Percentiles rank a stretch among this genome's conserved stretches.
phyloP scores from a whole-genome alignment of 2,113 vertebrate species.

The Petroica traversi region DNA sequence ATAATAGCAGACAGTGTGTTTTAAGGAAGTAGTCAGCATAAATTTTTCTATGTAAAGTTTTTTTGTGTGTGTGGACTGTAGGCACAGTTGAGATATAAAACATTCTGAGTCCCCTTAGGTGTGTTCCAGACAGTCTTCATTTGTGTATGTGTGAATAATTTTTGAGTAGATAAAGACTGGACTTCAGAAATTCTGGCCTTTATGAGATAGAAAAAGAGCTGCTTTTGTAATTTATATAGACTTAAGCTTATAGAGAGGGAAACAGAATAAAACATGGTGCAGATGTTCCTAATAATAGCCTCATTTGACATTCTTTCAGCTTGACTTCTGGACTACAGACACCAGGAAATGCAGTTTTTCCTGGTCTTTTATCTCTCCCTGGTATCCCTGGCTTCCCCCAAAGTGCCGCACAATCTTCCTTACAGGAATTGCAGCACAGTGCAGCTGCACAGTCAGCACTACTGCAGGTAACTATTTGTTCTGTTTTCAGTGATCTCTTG shows the following conservation, averaged over 20 bases:
- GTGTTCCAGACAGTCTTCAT: background rate
- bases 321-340: conserved; percentile 86
- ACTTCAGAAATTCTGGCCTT: background rate
- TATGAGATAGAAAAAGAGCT: background rate
- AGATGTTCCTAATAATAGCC: background rate
- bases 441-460: conserved; percentile 86
- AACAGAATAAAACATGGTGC: background rate
- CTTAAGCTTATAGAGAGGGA: background rate
- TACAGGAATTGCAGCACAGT: conserved; percentile 88
- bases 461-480: conserved; percentile 81
- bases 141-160: background rate
- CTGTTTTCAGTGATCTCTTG: background rate
- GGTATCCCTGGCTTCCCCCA: conserved; percentile 91
- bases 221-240: background rate
- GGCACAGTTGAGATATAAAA: background rate
- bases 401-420: conserved; percentile 80
- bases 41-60: background rate
- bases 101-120: background rate
- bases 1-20: background rate
- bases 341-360: conserved; percentile 86
- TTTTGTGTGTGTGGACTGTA: background rate
- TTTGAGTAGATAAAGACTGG: background rate
- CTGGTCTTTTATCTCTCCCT: conserved; percentile 89
- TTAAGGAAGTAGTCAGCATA: background rate
- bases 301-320: conserved; percentile 65